Percentiles rank a stretch among this genome's conserved stretches.
These are phyloP conservation scores for Phalacrocorax carbo DNA, from an alignment of 2,113 vertebrate species.

Conservation along the genomic window DNA sequence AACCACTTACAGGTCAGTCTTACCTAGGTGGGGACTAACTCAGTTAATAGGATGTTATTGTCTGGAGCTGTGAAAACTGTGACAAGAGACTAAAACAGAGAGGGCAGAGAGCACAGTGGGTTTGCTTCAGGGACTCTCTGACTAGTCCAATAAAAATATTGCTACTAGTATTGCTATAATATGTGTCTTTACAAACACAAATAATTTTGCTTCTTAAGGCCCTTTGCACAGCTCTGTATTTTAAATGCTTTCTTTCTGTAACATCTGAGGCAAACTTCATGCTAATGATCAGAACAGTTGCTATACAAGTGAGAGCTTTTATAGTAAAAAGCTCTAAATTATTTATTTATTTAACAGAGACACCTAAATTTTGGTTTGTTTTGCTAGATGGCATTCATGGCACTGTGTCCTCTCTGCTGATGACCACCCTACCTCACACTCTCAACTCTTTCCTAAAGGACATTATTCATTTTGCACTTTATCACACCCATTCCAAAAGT, in stretches of 20 bases:
- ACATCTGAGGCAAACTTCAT: neutral
- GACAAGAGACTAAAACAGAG: neutral
- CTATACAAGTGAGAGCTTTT: neutral
- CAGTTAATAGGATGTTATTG: rapidly evolving
- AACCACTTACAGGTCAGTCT: neutral
- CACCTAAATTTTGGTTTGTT: neutral
- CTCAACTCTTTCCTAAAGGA: neutral
- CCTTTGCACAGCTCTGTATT: neutral
- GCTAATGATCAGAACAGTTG: neutral
- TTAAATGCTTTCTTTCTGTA: neutral
- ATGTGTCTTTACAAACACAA: neutral
- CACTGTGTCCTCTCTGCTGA: neutral
- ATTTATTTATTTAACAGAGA: neutral
- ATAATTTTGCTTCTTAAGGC: neutral
- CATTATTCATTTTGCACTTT: neutral
- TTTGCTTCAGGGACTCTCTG: neutral
- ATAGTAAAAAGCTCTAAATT: neutral
- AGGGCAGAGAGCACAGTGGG: neutral
- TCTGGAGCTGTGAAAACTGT: neutral
- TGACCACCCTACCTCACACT: neutral
- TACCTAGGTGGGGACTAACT: no score
- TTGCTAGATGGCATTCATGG: neutral
- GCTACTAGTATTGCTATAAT: neutral
- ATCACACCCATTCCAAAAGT: neutral
- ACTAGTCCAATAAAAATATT: neutral